Evolutionary conservation across 1,140 invertebrate species (phyloP).

Genomic region (Helicoverpa zea): DNA sequence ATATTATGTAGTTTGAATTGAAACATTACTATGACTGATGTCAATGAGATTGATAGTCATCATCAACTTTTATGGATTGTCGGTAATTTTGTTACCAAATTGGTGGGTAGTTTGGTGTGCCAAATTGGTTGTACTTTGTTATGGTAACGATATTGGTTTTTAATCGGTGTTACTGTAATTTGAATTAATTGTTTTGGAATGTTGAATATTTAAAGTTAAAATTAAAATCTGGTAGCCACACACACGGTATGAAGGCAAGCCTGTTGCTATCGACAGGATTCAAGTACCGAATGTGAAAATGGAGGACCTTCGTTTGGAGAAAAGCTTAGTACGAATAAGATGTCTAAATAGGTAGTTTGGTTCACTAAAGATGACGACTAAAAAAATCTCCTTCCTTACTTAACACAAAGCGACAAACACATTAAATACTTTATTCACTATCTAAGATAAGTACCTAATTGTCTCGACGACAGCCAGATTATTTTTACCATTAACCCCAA

Average conservation of each 20-base stretch:
- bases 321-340: no score
- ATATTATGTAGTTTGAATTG: slow-evolving; percentile 1
- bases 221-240: no score
- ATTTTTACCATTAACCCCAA: background rate
- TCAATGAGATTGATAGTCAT: background rate
- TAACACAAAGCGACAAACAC: background rate
- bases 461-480: background rate
- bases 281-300: no score
- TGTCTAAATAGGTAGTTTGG: background rate
- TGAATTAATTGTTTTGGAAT: no score
- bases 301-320: no score
- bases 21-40: slow-evolving; percentile 4
- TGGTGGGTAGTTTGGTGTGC: background rate
- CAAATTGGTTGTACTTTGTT: background rate
- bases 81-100: background rate
- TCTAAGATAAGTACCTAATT: no score
- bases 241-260: no score
- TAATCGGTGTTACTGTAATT: background rate
- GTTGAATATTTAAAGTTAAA: no score
- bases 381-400: background rate
- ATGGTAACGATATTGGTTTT: background rate
- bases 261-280: no score
- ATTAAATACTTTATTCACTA: no score
- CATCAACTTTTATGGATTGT: slow-evolving; percentile 4
- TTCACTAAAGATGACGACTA: no score